Conservation (phyloP, 2,888 invertebrate genomes). For the Spilarctia lutea region DNA sequence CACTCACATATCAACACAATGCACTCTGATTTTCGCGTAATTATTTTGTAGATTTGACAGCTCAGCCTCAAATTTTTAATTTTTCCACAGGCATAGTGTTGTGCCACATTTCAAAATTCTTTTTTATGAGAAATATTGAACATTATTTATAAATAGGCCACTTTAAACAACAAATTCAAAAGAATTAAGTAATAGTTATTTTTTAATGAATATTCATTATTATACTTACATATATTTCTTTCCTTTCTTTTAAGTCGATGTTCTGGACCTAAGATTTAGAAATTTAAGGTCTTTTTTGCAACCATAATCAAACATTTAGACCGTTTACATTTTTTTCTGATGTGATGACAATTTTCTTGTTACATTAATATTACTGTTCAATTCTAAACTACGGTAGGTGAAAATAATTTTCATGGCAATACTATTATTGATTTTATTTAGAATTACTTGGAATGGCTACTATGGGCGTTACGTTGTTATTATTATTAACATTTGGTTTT, state of each 20-base stretch:
- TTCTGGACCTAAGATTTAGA: not conserved
- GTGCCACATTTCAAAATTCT: not conserved
- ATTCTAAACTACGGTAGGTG: not conserved
- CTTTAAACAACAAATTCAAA: too few relatives aligned
- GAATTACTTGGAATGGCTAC: conserved; percentile 26
- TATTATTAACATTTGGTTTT: conserved; percentile 23
- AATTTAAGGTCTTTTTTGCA: not conserved
- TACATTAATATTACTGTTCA: not conserved
- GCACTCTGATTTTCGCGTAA: conserved; percentile 20
- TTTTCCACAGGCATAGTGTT: not conserved
- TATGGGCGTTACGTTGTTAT: conserved; percentile 19
- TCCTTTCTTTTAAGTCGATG: not conserved
- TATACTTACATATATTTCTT: too few relatives aligned
- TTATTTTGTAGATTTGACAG: conserved; percentile 17
- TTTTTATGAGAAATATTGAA: not conserved
- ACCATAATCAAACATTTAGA: not conserved
- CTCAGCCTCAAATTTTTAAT: not conserved
- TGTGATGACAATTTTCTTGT: not conserved
- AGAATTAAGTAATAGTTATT: not conserved
- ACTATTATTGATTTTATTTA: conserved; percentile 43
- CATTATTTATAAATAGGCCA: too few relatives aligned
- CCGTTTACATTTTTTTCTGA: not conserved
- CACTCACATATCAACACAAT: conserved; percentile 32
- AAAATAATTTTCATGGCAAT: conserved; percentile 1
- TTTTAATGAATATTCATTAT: too few relatives aligned